Evolutionary conservation across 2,797 vertebrate species (phyloP).

Genomic region (Leptodactylus fallax): DNA sequence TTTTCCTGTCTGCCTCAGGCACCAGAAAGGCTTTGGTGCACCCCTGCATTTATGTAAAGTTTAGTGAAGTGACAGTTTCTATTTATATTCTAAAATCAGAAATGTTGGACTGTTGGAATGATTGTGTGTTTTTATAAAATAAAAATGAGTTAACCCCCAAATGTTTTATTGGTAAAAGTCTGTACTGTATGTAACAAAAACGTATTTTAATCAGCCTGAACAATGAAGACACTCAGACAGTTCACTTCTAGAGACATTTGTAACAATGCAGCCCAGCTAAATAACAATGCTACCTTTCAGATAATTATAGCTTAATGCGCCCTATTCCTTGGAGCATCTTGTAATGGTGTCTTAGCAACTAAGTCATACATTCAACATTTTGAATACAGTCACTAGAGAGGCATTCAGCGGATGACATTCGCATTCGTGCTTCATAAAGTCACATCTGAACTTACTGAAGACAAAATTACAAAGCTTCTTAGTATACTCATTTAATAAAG

Average conservation of each 20-base stretch:
- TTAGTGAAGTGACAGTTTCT: too few species aligned
- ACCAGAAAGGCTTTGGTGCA: too few species aligned
- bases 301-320: conserved; percentile 29
- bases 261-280: not conserved
- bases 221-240: not conserved
- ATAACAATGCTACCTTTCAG: conserved; percentile 16
- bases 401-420: not conserved
- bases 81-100: too few species aligned
- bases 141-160: too few species aligned
- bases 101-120: too few species aligned
- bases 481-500: not conserved
- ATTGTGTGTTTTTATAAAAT: too few species aligned
- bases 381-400: conserved; percentile 27
- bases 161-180: too few species aligned
- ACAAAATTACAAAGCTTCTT: too few species aligned
- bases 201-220: not conserved
- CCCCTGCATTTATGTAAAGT: too few species aligned
- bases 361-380: not conserved
- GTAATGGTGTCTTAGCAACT: conserved; percentile 8
- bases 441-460: not conserved
- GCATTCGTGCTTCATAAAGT: not conserved
- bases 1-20: too few species aligned
- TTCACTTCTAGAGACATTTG: not conserved
- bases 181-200: too few species aligned
- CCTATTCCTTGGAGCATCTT: conserved; percentile 32